Base-by-base conservation (phyloP, 64 coral and sea anemone genomes). In the Dendrophyllia cribrosa region DNA sequence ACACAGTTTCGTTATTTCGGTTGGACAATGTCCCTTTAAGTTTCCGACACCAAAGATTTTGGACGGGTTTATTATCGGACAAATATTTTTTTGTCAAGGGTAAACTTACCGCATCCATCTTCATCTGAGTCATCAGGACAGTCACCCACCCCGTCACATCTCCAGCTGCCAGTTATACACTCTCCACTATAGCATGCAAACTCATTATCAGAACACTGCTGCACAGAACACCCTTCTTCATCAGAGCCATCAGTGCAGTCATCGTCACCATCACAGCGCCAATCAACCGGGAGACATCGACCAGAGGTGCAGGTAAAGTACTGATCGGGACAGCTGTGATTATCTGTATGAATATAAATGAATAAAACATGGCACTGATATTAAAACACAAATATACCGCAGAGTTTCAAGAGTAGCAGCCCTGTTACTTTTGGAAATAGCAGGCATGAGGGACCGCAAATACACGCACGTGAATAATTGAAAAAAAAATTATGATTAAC, bases 91-190 rank as follows among this genome's bases (percentile, higher is more conserved):
- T 34, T 34, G 34, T 34, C 0, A 34, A 0, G 34, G 34, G 34
- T 34, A 34, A 34, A 88, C 86, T 76, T 76, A 88, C 86, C 1
- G 43, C 86, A 88, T 17, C 72, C 86, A 44, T 59, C 72, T 88
- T 97, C 96, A 63, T 97, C 96, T 3, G 91, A 78, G 7, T 55
- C 53, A 80, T 90, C 85, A 11, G 20, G 10, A 20, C 96, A 97
- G 52, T 97, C 96, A 21, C 56, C 17, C 1, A 60, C 92, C 3
- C 91, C 92, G 72, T 97, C 92, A 20, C 96, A 97, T 24, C 59
- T 72, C 88, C 83, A 87, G 1, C 26, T 43, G 19, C 73, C 58
- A 58, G 56, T 43, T 7, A 88, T 76, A 14, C 86, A 88, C 17
- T 13, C 3, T 4, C 74, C 44, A 76, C 76, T 10, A 44, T 58